These are phyloP conservation scores for Holothuria glaberrima DNA, from an alignment of 35 echinoderm and acorn worm genomes.

Conservation along the genomic window DNA sequence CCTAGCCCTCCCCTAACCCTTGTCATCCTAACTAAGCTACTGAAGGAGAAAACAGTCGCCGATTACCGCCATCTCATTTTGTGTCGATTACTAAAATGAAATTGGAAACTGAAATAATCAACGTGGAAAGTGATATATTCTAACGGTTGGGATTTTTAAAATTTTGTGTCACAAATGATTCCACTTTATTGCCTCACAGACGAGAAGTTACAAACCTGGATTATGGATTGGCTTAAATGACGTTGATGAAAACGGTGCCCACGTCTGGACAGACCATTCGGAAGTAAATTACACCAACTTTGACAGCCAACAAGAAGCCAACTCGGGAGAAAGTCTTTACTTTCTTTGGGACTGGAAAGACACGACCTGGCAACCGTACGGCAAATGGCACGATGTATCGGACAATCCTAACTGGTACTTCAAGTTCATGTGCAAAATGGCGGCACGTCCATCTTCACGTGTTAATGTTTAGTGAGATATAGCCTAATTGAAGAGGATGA, in stretches of 20 bases:
- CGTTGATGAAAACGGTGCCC: not conserved
- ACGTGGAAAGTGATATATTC: too few species aligned
- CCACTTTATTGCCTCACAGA: too few species aligned
- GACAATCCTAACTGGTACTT: not conserved
- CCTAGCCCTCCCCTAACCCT: too few species aligned
- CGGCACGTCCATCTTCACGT: not conserved
- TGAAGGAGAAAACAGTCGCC: too few species aligned
- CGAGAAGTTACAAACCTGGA: not conserved
- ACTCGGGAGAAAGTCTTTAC: not conserved
- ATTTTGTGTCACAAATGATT: too few species aligned
- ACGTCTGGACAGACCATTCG: not conserved
- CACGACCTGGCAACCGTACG: not conserved
- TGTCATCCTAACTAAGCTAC: too few species aligned
- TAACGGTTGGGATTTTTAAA: too few species aligned
- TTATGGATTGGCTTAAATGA: constrained; percentile 27
- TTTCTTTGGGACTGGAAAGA: not conserved
- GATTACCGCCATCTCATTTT: too few species aligned
- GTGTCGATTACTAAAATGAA: too few species aligned
- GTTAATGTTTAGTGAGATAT: too few species aligned
- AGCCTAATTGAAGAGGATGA: too few species aligned
- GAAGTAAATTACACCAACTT: not conserved
- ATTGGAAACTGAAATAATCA: too few species aligned
- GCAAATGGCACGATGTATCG: not conserved
- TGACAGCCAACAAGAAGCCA: not conserved
- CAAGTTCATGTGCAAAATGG: constrained; percentile 24